A percentile compares a stretch with the other conserved stretches of the same genome.
Conservation (phyloP, 2,113 vertebrate species). For the Menidia beryllina region DNA sequence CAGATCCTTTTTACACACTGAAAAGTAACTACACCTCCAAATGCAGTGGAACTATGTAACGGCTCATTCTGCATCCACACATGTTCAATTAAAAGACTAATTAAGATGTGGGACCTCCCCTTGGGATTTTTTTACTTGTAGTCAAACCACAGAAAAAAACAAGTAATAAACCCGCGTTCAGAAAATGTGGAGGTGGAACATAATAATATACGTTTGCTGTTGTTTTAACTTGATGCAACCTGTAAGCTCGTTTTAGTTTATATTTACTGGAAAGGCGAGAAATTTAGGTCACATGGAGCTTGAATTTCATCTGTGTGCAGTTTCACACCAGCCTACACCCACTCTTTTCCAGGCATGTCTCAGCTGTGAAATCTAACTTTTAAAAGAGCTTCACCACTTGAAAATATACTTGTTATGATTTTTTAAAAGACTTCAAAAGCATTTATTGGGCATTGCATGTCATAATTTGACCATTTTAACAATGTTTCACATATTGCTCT, state of each 20-base stretch:
- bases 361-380: too few species aligned
- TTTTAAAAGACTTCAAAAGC: too few species aligned
- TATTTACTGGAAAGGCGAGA: not conserved
- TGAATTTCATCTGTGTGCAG: too few species aligned
- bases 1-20: not conserved
- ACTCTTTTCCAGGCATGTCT: too few species aligned
- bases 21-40: not conserved
- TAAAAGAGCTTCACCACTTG: too few species aligned
- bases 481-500: too few species aligned
- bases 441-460: too few species aligned
- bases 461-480: too few species aligned
- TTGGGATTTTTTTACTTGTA: not conserved
- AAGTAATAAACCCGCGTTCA: not conserved
- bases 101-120: not conserved
- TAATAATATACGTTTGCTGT: not conserved
- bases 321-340: too few species aligned
- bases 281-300: too few species aligned
- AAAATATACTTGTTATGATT: too few species aligned
- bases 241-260: not conserved
- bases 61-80: not conserved
- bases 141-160: not conserved
- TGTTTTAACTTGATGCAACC: not conserved
- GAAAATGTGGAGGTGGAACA: not conserved
- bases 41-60: not conserved
- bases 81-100: not conserved